Conservation (phyloP, 2,797 vertebrate species). For the Chelon auratus region DNA sequence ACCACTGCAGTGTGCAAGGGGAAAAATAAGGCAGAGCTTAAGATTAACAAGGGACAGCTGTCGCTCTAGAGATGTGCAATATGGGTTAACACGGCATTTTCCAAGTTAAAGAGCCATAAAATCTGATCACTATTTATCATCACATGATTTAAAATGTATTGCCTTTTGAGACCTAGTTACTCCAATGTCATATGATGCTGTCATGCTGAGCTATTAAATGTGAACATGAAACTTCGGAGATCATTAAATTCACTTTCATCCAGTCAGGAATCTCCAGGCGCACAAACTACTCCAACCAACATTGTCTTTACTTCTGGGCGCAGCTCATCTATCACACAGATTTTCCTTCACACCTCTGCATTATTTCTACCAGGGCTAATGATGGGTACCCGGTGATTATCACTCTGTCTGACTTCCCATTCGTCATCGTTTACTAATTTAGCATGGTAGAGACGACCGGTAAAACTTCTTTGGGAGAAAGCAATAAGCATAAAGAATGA, state of each 20-base stretch:
- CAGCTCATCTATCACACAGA: slow-evolving; percentile 13
- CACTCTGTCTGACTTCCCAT: slow-evolving; percentile 59
- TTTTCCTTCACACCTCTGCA: slow-evolving; percentile 34
- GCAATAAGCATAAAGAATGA: slow-evolving; percentile 66
- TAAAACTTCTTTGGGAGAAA: slow-evolving; percentile 50
- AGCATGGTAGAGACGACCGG: slow-evolving; percentile 44
- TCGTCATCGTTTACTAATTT: slow-evolving; percentile 74
- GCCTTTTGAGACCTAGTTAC: slow-evolving; percentile 6
- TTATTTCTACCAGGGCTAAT: slow-evolving; percentile 38
- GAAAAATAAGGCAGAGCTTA: background rate
- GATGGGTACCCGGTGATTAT: slow-evolving; percentile 53
- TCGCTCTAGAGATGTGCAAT: background rate
- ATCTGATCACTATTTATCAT: background rate
- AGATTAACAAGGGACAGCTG: slow-evolving; percentile 11
- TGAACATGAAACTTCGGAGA: slow-evolving; percentile 9
- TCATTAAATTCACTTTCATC: slow-evolving; percentile 19
- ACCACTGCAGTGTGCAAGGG: background rate
- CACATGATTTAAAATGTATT: background rate
- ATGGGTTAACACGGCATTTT: slow-evolving; percentile 9
- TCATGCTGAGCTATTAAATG: slow-evolving; percentile 5
- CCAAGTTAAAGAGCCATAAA: background rate
- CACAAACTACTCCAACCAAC: slow-evolving; percentile 5
- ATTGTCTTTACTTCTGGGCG: background rate
- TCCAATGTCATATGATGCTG: too few relatives aligned
- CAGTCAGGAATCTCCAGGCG: slow-evolving; percentile 4